Evolutionary conservation across 2,888 invertebrate species (phyloP), one percentile per base, ranked within the genome.

Genomic region (Stenurella melanura): DNA sequence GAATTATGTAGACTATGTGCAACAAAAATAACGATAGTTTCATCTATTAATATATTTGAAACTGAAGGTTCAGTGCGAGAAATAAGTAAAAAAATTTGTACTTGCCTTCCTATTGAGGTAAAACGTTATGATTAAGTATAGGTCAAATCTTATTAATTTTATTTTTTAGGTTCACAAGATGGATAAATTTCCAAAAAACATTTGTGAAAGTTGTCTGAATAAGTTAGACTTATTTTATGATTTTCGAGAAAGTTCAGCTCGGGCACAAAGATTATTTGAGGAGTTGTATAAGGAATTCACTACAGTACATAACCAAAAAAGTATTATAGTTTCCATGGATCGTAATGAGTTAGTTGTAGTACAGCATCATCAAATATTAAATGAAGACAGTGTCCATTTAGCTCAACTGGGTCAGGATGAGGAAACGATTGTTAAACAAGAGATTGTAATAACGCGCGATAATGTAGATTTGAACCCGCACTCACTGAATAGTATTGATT

Each of bases 171-270:
- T 92, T 34, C 90, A 91, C 61, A 89, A 91, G 86, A 86, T 88
- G 19, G 92, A 92, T 85, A 90, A 91, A 80, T 87, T 92, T 61
- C 92, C 92, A 19, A 93, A 93, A 89, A 90, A 92, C 85, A 90
- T 93, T 4, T 93, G 92, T 81, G 90, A 91, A 79, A 90, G 91
- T 66, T 92, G 92, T 82, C 88, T 91, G 11, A 92, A 90, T 79
- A 92, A 89, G 83, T 83, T 93, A 71, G 92, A 93, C 80, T 87
- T 91, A 68, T 87, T 92, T 73, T 91, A 90, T 82, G 92, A 92
- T 71, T 92, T 93, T 85, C 90, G 91, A 73, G 91, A 92, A 81
- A 90, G 91, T 81, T 90, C 91, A 80, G 82, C 91, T 30, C 90
- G 91, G 75, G 92, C 92, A 0, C 92, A 92, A 85, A 89, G 87